A percentile compares a stretch with the other conserved stretches of the same genome.
Evolutionary conservation across 30 jellyfish, hydroid and myxozoan genomes (phyloP).

Genomic region (Aurelia sp.): DNA sequence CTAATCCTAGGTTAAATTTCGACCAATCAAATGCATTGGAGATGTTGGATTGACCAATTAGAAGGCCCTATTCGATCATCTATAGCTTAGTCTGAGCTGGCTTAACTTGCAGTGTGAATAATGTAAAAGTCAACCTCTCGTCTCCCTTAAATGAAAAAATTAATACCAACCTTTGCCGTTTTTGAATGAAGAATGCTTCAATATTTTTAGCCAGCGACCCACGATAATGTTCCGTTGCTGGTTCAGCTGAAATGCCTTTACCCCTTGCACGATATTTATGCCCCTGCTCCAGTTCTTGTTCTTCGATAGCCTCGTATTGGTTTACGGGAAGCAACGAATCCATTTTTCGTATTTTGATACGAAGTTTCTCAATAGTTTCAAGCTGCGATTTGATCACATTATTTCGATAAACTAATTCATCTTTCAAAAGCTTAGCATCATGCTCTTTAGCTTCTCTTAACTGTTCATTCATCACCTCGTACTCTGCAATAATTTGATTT

Average conservation of each 20-base stretch:
- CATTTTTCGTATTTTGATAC: constrained; percentile 58
- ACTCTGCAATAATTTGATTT: constrained; percentile 55
- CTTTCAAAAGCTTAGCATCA: constrained; percentile 28
- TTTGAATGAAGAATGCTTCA: constrained; percentile 55
- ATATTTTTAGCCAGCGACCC: constrained; percentile 22
- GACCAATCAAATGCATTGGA: no score
- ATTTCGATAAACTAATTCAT: constrained; percentile 59
- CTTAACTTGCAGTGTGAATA: no score
- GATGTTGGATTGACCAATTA: no score
- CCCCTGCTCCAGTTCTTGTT: constrained; percentile 2
- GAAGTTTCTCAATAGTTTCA: constrained; percentile 55
- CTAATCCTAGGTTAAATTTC: no score
- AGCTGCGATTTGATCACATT: constrained; percentile 58
- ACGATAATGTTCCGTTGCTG: constrained; percentile 26
- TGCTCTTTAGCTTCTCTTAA: constrained; percentile 18
- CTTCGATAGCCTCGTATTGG: constrained; percentile 56
- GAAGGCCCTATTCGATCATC: no score
- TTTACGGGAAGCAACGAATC: constrained; percentile 59
- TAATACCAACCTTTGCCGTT: constrained; percentile 62
- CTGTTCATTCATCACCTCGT: constrained; percentile 32
- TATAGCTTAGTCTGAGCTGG: no score
- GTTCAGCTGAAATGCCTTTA: constrained; percentile 78
- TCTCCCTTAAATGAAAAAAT: no score
- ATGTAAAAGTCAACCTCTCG: no score
- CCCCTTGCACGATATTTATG: constrained; percentile 49